A percentile compares a stretch with the other conserved stretches of the same genome.
Evolutionary conservation across 1,140 invertebrate genomes (phyloP).

Genomic region (Papilio polytes): DNA sequence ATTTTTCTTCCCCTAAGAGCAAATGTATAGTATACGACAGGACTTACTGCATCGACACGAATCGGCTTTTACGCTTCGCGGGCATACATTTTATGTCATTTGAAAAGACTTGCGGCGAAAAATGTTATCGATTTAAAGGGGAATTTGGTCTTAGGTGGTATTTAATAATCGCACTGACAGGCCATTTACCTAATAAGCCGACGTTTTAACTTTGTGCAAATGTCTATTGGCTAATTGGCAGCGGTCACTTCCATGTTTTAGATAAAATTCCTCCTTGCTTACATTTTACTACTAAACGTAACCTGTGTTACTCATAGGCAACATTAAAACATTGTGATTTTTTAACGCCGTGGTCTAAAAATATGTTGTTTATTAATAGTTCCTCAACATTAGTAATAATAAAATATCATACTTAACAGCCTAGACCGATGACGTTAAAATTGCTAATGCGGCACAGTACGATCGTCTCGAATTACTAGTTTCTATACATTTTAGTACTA

Average conservation of each 20-base stretch:
- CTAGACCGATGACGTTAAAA: not conserved
- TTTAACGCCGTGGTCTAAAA: too few species aligned
- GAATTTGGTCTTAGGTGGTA: not conserved
- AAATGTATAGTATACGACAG: constrained; percentile 58
- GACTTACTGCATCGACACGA: constrained; percentile 55
- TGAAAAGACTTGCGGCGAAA: constrained; percentile 44
- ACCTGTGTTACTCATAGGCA: not conserved
- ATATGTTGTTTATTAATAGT: too few species aligned
- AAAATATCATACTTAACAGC: too few species aligned
- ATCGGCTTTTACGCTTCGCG: constrained; percentile 66
- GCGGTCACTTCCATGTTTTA: too few species aligned
- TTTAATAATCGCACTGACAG: not conserved
- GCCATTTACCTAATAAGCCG: not conserved
- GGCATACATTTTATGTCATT: constrained; percentile 53
- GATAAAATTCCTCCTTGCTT: too few species aligned
- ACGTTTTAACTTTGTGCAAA: not conserved
- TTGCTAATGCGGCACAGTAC: too few species aligned
- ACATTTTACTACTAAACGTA: too few species aligned
- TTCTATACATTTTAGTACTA: too few species aligned
- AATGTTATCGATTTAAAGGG: constrained; percentile 44
- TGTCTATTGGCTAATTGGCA: too few species aligned
- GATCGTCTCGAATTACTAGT: too few species aligned
- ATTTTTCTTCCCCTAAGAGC: constrained; percentile 52
- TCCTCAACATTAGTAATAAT: too few species aligned
- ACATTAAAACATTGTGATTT: not conserved